Evolutionary conservation across 2,888 invertebrate species (phyloP).

Genomic region (Leucoptera coffeella): DNA sequence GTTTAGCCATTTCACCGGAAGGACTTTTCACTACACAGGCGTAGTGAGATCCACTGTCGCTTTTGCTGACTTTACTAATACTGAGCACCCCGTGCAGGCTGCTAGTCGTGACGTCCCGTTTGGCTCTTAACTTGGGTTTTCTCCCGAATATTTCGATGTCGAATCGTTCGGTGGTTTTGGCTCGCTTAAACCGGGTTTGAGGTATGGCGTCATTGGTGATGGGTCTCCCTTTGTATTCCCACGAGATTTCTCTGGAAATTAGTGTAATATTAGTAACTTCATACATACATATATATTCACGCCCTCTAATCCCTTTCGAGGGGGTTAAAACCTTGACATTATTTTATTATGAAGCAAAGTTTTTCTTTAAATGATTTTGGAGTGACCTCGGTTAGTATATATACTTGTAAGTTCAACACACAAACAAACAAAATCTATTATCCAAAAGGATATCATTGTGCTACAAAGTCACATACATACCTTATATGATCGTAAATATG

Average conservation of each 20-base stretch:
- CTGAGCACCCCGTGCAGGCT: conserved; percentile 52
- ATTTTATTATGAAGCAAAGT: too few species aligned
- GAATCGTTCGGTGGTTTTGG: conserved; percentile 18
- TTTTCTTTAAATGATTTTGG: too few species aligned
- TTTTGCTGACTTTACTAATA: conserved; percentile 55
- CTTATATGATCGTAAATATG: too few species aligned
- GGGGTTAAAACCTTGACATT: too few species aligned
- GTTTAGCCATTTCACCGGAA: conserved; percentile 69
- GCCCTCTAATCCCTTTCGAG: too few species aligned
- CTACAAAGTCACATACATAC: too few species aligned
- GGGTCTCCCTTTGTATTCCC: conserved; percentile 44
- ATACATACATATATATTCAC: too few species aligned
- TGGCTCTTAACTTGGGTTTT: conserved; percentile 40
- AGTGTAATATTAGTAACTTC: conserved; percentile 1
- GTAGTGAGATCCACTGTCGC: conserved; percentile 68
- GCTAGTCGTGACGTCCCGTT: conserved; percentile 20
- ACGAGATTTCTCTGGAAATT: conserved; percentile 38
- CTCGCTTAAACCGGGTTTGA: conserved; percentile 25
- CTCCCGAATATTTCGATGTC: conserved; percentile 40
- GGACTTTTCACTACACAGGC: conserved; percentile 72
- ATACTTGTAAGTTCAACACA: too few species aligned
- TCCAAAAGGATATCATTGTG: too few species aligned
- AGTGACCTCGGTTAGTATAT: too few species aligned
- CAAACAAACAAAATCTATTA: too few species aligned
- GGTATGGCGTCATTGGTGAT: conserved; percentile 19